Conservation (phyloP, 1,140 invertebrate genomes). For the Pogonognathellus flavescens region DNA sequence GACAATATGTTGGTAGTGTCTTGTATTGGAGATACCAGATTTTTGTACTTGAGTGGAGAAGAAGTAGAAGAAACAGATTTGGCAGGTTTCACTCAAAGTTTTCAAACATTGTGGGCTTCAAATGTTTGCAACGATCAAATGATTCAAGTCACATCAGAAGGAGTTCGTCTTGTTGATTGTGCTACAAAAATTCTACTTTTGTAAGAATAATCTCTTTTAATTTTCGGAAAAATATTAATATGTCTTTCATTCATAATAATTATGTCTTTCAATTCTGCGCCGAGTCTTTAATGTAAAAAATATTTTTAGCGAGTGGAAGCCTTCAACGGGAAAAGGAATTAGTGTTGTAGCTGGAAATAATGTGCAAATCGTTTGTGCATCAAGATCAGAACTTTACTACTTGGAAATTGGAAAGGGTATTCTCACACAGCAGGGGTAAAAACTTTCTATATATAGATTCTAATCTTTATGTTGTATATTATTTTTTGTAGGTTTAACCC, state of each 20-base stretch:
- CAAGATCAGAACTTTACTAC: slow-evolving; percentile 90
- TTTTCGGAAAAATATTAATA: too few species aligned
- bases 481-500: too few species aligned
- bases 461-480: too few species aligned
- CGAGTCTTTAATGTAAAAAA: neutral
- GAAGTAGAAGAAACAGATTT: slow-evolving; percentile 98
- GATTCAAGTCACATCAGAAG: slow-evolving; percentile 84
- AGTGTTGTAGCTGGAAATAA: slow-evolving; percentile 90
- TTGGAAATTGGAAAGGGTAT: slow-evolving; percentile 82
- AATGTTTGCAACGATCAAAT: slow-evolving; percentile 90
- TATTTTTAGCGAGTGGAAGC: slow-evolving; percentile 80
- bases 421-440: slow-evolving; percentile 77
- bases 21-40: slow-evolving; percentile 94
- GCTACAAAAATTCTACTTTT: slow-evolving; percentile 77
- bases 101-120: slow-evolving; percentile 93
- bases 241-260: too few species aligned
- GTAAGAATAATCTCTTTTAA: slow-evolving; percentile 58
- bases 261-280: neutral
- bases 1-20: slow-evolving; percentile 94
- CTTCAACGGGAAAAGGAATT: slow-evolving; percentile 81
- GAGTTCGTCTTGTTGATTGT: slow-evolving; percentile 79
- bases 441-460: too few species aligned
- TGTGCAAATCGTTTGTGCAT: slow-evolving; percentile 88
- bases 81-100: slow-evolving; percentile 87
- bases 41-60: slow-evolving; percentile 89